Percentiles rank a stretch among this genome's conserved stretches.
These are phyloP conservation scores for Pongo abelii DNA, from an alignment of 2,113 vertebrate genomes.

Conservation along the genomic window DNA sequence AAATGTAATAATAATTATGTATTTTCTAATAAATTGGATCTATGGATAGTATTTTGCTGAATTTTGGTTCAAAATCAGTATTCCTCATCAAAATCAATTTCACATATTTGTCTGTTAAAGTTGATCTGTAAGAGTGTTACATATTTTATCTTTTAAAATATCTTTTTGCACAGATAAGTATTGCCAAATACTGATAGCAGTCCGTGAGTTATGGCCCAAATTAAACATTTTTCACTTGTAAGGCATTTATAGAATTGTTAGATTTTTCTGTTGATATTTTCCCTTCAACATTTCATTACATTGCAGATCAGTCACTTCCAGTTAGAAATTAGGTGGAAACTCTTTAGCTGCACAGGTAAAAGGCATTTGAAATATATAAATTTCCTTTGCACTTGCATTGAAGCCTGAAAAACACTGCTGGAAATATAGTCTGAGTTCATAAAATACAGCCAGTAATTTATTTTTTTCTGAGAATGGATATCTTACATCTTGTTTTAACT, in stretches of 20 bases:
- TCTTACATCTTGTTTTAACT: not conserved
- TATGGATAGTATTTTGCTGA: conserved; percentile 10
- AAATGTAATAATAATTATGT: not conserved
- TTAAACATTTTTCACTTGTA: not conserved
- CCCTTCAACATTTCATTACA: not conserved
- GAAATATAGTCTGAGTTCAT: not conserved
- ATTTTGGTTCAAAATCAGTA: not conserved
- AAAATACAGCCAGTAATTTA: not conserved
- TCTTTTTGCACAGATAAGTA: not conserved
- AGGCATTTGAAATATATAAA: not conserved
- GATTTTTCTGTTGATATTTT: not conserved
- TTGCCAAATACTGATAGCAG: not conserved
- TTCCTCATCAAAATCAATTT: not conserved
- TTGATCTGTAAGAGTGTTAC: not conserved
- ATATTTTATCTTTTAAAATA: not conserved
- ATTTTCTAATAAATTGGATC: not conserved
- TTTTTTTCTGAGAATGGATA: not conserved
- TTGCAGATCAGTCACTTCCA: not conserved
- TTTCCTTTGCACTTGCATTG: not conserved
- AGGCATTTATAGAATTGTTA: not conserved
- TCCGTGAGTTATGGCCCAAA: not conserved
- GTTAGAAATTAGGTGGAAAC: not conserved
- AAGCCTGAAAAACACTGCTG: conserved; percentile 1
- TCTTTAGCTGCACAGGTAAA: not conserved
- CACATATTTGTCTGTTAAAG: not conserved